A percentile compares a stretch with the other conserved stretches of the same genome.
phyloP scores from a whole-genome alignment of 35 echinoderm and acorn worm species.

The Eucidaris tribuloides region DNA sequence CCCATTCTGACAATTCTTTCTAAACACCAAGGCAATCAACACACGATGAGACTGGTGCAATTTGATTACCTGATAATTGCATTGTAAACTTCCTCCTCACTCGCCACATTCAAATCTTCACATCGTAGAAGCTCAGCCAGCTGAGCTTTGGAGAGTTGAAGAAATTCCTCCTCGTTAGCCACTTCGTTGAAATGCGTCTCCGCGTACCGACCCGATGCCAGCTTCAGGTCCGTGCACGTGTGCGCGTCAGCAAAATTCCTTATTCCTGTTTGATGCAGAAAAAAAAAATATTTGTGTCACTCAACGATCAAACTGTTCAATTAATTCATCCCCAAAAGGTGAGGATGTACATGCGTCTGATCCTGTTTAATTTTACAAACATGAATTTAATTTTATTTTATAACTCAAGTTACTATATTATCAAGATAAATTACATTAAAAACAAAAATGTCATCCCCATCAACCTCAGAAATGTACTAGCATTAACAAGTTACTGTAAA shows the following conservation, averaged over 20 bases:
- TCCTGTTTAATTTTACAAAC: too few relatives aligned
- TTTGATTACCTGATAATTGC: constrained; percentile 62
- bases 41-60: too few relatives aligned
- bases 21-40: too few relatives aligned
- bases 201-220: constrained; percentile 60
- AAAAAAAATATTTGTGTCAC: neutral
- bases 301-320: neutral
- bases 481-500: too few relatives aligned
- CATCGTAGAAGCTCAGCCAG: constrained; percentile 55
- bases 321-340: too few relatives aligned
- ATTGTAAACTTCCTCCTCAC: constrained; percentile 83
- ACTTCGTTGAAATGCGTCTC: constrained; percentile 71
- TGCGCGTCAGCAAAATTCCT: constrained; percentile 74
- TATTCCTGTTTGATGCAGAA: constrained; percentile 38
- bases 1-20: too few relatives aligned
- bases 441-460: too few relatives aligned
- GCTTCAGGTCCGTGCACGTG: constrained; percentile 67
- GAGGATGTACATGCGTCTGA: too few relatives aligned
- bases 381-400: too few relatives aligned
- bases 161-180: constrained; percentile 73
- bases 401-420: too few relatives aligned
- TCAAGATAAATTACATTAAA: too few relatives aligned
- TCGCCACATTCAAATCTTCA: constrained; percentile 65
- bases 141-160: constrained; percentile 49
- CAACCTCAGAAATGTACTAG: too few relatives aligned